Evolutionary conservation across 2,888 invertebrate genomes (phyloP), one percentile per base, ranked within the genome.

Genomic region (Troides aeacus): DNA sequence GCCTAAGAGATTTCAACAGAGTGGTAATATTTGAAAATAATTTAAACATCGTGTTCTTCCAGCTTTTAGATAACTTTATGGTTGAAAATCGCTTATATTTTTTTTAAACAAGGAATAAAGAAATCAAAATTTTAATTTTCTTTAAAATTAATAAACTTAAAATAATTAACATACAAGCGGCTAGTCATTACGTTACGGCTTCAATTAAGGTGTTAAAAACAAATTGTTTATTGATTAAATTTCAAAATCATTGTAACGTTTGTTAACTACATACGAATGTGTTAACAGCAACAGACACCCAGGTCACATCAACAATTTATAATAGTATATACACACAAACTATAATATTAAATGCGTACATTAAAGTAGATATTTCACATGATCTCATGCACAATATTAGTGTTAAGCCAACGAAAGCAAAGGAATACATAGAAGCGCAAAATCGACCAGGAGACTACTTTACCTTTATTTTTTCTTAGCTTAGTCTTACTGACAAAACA

Each of bases 401-500:
- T 76, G 75, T 78, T 84, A 86, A 81, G 78, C 74, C 76, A 75
- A 74, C 76, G 74, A 79, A 78, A 79, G 75, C 75, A 82, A 79
- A 76, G 75, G 77, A 77, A 77, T 78, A 79, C 78, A 78, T 81
- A 80, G 78, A 76, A 78, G 80, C 76, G 77, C 77, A 77, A 73
- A 80, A 79, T 79, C 73, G 77, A 82, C 76, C 78, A 77, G 81
- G 75, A 84, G 73, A 85, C 77, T 82, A 82, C 81, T 87, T 85
- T 84, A 83, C 82, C 73, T 82, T 85, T 87, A 86, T 82, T 85
- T 87, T 87, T 90, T 88, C 85, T 87, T 91, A 92, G 92, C 90
- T 91, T 90, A 90, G 89, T 88, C 90, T 88, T 83, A 82, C 89
- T 91, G 89, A 82, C 89, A 90, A 90, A 90, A 87, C 89, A 89